These are phyloP conservation scores for Thysanoteuthis rhombus DNA, from an alignment of 2,888 invertebrate species.

Conservation along the genomic window DNA sequence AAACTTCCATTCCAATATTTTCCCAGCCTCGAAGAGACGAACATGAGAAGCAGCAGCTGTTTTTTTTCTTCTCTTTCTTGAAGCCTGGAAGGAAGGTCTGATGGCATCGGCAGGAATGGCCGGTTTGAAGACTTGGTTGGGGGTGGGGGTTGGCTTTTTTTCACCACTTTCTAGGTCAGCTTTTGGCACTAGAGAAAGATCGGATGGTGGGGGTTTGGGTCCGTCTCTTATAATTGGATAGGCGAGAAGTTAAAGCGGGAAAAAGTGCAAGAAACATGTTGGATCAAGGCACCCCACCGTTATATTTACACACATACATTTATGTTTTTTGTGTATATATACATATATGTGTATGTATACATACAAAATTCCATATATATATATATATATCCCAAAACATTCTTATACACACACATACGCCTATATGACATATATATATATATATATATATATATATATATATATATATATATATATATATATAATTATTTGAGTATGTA, in stretches of 20 bases:
- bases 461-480: not conserved
- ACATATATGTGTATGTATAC: not conserved
- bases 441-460: not conserved
- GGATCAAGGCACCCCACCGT: too few relatives aligned
- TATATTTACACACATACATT: not conserved
- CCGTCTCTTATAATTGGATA: not conserved
- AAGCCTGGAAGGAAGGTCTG: constrained; percentile 12
- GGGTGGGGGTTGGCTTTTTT: not conserved
- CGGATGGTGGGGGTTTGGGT: not conserved
- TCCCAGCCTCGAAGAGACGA: constrained; percentile 12
- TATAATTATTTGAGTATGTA: too few relatives aligned
- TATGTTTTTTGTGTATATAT: too few relatives aligned
- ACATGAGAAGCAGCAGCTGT: not conserved
- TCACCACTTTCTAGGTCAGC: not conserved
- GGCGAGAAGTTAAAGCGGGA: not conserved
- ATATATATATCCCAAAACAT: not conserved
- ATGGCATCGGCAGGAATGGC: not conserved
- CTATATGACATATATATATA: too few relatives aligned
- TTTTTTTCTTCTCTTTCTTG: not conserved
- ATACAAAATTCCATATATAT: not conserved
- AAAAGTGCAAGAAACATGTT: not conserved
- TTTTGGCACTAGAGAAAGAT: not conserved
- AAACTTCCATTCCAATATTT: not conserved
- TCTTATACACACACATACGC: too few relatives aligned
- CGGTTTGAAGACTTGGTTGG: not conserved